Evolutionary conservation across 2,797 vertebrate species (phyloP).

Genomic region (Bradypodion pumilum): DNA sequence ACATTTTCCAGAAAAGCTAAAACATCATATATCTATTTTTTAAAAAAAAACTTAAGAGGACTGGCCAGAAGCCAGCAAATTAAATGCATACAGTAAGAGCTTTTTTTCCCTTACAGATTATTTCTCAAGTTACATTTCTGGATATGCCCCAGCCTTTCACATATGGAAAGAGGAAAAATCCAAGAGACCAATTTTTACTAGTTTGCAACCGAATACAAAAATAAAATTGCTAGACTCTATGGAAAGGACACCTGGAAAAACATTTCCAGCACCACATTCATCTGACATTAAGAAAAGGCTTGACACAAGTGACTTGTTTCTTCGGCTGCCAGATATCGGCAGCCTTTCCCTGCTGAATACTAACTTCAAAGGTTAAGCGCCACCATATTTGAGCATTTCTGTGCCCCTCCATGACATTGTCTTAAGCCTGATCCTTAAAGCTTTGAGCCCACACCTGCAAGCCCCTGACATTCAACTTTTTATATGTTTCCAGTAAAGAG

Average conservation of each 20-base stretch:
- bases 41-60: neutral
- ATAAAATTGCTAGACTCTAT: constrained; percentile 54
- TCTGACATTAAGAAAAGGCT: constrained; percentile 62
- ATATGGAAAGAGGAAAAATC: neutral
- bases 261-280: constrained; percentile 48
- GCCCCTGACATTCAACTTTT: constrained; percentile 60
- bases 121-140: neutral
- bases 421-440: constrained; percentile 51
- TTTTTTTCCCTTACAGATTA: neutral
- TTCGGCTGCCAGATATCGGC: constrained; percentile 77
- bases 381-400: constrained; percentile 74
- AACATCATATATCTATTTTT: neutral
- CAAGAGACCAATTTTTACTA: constrained; percentile 34
- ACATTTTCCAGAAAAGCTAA: neutral
- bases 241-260: constrained; percentile 69
- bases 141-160: neutral
- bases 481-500: constrained; percentile 58
- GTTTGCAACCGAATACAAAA: constrained; percentile 54
- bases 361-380: constrained; percentile 76
- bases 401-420: constrained; percentile 71
- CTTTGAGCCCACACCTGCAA: constrained; percentile 71
- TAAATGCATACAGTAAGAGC: neutral
- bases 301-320: constrained; percentile 71
- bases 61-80: neutral
- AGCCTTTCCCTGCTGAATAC: constrained; percentile 76